Conservation (phyloP, 2,797 vertebrate species). For the Bucorvus abyssinicus region DNA sequence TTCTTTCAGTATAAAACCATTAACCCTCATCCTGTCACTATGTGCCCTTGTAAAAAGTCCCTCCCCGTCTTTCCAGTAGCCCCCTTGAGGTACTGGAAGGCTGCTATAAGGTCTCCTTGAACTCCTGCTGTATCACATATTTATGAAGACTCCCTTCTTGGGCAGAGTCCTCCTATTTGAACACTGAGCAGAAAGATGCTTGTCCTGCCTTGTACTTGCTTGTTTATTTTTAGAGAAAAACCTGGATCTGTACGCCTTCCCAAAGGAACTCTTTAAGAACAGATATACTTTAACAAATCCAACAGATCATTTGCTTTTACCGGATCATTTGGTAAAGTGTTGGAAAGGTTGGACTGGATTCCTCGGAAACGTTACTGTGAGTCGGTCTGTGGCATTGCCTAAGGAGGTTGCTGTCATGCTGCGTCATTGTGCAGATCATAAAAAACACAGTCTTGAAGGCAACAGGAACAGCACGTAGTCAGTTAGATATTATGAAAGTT, state of each 20-base stretch:
- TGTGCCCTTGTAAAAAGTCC: too few species aligned
- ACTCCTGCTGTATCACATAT: background rate
- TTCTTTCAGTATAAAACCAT: background rate
- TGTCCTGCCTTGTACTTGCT: background rate
- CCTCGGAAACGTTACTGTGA: background rate
- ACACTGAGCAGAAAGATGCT: background rate
- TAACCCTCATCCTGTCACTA: background rate
- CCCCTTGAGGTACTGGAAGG: background rate
- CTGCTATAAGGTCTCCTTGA: background rate
- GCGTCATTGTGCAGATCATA: background rate
- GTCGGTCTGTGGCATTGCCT: background rate
- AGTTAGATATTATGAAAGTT: background rate
- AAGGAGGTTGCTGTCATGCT: background rate
- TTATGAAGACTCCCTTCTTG: background rate
- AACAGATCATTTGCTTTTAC: background rate
- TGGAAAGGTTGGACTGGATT: constrained; percentile 9
- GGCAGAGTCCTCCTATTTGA: background rate
- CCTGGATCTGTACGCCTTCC: background rate
- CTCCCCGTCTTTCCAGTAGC: background rate
- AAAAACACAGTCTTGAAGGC: background rate
- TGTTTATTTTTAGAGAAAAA: background rate
- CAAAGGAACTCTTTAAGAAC: background rate
- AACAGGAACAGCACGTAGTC: background rate
- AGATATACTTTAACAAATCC: background rate
- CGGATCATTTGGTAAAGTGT: background rate